Conservation (phyloP, 2,113 vertebrate genomes). For the Mirounga angustirostris region DNA sequence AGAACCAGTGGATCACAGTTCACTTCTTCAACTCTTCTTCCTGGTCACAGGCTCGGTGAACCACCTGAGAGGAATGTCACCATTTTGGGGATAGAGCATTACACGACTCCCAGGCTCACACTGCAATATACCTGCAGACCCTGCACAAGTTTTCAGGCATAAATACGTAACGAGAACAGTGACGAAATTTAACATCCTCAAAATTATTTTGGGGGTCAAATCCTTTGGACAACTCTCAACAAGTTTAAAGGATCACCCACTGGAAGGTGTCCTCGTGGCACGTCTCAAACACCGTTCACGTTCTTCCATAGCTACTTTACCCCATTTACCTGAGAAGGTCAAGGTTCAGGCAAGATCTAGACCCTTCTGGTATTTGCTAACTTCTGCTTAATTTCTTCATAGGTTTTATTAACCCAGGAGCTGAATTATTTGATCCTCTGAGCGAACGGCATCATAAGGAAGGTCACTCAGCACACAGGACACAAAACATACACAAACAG, state of each 20-base stretch:
- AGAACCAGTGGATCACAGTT: not conserved
- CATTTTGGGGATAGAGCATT: not conserved
- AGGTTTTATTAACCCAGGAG: not conserved
- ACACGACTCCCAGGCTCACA: not conserved
- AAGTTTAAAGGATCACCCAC: not conserved
- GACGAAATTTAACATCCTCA: not conserved
- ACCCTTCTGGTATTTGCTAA: not conserved
- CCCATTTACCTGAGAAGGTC: not conserved
- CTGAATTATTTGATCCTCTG: not conserved
- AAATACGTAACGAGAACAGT: not conserved
- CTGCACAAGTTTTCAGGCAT: not conserved
- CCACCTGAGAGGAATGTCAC: not conserved
- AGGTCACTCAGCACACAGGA: not conserved
- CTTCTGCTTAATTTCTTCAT: not conserved
- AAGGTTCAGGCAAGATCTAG: not conserved
- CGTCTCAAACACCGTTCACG: not conserved
- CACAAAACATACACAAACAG: not conserved
- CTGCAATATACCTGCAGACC: not conserved
- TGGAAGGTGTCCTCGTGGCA: not conserved
- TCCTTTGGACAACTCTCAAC: not conserved
- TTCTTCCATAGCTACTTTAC: rapidly evolving
- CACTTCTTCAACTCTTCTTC: not conserved
- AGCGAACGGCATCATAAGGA: not conserved
- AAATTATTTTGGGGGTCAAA: not conserved
- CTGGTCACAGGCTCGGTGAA: not conserved